Conservation (phyloP, 2,888 invertebrate genomes). For the Seira musarum region DNA sequence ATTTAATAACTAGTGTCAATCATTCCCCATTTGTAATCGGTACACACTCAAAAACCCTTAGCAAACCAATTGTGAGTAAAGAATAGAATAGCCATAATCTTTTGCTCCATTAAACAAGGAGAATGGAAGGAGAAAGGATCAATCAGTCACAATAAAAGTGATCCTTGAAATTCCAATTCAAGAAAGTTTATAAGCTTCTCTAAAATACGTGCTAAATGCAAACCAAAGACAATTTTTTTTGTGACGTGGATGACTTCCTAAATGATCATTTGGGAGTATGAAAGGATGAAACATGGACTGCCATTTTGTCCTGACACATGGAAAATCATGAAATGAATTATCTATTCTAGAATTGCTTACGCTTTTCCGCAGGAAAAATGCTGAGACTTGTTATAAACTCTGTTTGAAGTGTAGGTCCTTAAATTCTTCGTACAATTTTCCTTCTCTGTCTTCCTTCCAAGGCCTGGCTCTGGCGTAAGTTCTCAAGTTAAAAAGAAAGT, state of each 20-base stretch:
- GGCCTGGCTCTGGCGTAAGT: no score
- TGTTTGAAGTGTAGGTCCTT: background rate
- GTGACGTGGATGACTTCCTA: background rate
- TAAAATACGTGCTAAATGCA: background rate
- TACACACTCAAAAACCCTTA: background rate
- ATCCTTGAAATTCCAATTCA: background rate
- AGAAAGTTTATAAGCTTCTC: no score
- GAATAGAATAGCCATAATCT: background rate
- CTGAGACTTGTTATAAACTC: background rate
- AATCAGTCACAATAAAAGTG: background rate
- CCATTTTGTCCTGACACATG: background rate
- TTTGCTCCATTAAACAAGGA: background rate
- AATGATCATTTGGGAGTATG: background rate
- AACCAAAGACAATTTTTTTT: background rate
- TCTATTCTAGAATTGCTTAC: background rate
- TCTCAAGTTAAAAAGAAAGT: no score
- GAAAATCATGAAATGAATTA: background rate
- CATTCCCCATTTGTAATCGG: background rate
- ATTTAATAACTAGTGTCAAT: background rate
- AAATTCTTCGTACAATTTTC: no score
- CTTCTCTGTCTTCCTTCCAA: no score
- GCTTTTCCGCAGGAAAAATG: background rate
- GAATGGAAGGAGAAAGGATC: background rate
- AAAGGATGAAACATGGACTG: background rate
- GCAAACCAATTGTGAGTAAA: background rate